Evolutionary conservation across 2,888 invertebrate species (phyloP).

Genomic region (Nebria salina): DNA sequence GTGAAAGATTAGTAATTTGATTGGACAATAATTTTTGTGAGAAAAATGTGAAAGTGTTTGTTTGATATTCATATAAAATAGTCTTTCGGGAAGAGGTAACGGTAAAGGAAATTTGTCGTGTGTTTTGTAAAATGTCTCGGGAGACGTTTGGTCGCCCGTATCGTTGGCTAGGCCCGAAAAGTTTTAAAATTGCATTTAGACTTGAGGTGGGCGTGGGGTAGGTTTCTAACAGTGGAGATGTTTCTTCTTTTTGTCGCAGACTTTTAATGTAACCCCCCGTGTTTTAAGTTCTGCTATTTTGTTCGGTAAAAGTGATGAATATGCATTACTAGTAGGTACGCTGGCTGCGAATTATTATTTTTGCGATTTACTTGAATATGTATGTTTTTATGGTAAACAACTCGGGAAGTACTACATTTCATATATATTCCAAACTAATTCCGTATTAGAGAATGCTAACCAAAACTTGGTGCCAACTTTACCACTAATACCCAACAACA

Average conservation of each 20-base stretch:
- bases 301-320: conserved; percentile 33
- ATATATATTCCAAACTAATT: neutral
- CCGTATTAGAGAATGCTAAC: neutral
- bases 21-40: conserved; percentile 25
- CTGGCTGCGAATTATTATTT: conserved; percentile 43
- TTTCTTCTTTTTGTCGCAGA: neutral
- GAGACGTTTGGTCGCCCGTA: neutral
- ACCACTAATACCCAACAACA: neutral
- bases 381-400: conserved; percentile 46
- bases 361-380: conserved; percentile 46
- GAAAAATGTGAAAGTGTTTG: conserved; percentile 34
- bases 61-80: conserved; percentile 35
- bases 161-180: conserved; percentile 24
- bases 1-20: too few relatives aligned
- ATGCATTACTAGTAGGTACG: conserved; percentile 20
- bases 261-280: conserved; percentile 48
- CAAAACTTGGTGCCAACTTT: neutral
- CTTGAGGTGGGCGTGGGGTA: conserved; percentile 14
- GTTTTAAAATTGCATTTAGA: conserved; percentile 45
- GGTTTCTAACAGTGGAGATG: neutral
- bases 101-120: conserved; percentile 4
- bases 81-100: neutral
- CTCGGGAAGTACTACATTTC: neutral
- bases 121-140: conserved; percentile 34
- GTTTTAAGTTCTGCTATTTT: conserved; percentile 34